These are phyloP conservation scores for Mixornis gularis DNA, from an alignment of 2,113 vertebrate genomes.

Conservation along the genomic window DNA sequence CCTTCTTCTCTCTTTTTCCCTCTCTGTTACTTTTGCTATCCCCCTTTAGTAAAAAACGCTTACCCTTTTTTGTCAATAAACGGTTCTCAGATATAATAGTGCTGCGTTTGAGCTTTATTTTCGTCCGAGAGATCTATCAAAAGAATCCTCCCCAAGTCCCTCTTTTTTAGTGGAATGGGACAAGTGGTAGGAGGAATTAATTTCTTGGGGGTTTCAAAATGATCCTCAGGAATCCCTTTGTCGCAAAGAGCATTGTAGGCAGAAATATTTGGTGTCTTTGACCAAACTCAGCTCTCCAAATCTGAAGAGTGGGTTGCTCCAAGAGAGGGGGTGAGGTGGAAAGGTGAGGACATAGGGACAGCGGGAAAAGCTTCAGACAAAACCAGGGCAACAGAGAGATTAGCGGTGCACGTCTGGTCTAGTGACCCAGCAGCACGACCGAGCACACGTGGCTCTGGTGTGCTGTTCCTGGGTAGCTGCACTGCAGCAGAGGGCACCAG, in stretches of 20 bases:
- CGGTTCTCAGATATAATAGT: not conserved
- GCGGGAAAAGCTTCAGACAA: not conserved
- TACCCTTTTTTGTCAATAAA: not conserved
- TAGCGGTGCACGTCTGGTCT: rapidly evolving
- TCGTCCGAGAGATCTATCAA: not conserved
- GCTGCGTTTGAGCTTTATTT: not conserved
- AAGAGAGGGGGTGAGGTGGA: not conserved
- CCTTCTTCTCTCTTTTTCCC: not conserved
- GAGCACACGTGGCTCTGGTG: rapidly evolving
- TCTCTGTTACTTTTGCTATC: not conserved
- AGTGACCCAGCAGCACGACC: rapidly evolving
- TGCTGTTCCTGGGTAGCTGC: not conserved
- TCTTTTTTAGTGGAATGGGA: not conserved
- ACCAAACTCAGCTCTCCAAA: not conserved
- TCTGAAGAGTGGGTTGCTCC: not conserved
- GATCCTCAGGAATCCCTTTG: not conserved
- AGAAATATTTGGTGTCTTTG: not conserved
- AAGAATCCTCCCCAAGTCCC: not conserved
- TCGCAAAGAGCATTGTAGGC: rapidly evolving
- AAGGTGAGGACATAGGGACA: rapidly evolving
- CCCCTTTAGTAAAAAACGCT: not conserved
- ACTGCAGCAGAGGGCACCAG: conserved; percentile 56
- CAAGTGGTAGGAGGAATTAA: not conserved
- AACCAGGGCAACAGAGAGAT: not conserved
- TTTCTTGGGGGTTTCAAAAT: not conserved